Conservation (phyloP, 2,113 vertebrate genomes). For the Eulemur rufifrons region DNA sequence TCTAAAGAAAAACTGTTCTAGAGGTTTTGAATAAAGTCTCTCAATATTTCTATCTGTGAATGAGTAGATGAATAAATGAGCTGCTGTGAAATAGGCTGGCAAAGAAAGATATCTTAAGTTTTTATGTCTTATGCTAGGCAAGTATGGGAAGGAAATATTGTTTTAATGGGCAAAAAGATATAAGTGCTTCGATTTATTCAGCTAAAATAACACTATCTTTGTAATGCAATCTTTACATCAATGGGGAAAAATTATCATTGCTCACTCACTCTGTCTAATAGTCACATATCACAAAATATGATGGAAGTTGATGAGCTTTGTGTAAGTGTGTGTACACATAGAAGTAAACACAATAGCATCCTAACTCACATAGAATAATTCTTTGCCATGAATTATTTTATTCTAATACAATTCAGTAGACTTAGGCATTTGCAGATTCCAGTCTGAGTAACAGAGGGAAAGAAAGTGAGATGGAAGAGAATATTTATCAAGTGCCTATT, state of each 20-base stretch:
- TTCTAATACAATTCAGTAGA: neutral
- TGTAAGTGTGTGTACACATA: neutral
- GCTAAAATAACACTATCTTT: neutral
- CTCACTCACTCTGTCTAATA: neutral
- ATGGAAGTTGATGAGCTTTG: neutral
- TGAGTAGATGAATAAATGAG: slow-evolving; percentile 24
- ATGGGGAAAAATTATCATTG: neutral
- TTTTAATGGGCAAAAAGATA: neutral
- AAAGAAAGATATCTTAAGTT: neutral
- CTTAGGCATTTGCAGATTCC: neutral
- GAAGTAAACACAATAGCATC: neutral
- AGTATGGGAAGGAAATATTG: neutral
- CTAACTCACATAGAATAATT: neutral
- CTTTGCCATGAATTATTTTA: neutral
- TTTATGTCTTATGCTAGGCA: neutral
- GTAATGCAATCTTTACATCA: neutral
- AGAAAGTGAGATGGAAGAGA: fast-evolving
- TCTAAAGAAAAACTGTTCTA: neutral
- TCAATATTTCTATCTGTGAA: neutral
- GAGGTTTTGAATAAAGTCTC: neutral
- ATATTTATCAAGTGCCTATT: neutral
- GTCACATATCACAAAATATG: neutral
- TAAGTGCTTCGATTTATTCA: neutral
- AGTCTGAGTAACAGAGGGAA: neutral
- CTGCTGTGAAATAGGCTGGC: neutral